Conservation (phyloP, 1,140 invertebrate species). For the Zaprionus africanus region DNA sequence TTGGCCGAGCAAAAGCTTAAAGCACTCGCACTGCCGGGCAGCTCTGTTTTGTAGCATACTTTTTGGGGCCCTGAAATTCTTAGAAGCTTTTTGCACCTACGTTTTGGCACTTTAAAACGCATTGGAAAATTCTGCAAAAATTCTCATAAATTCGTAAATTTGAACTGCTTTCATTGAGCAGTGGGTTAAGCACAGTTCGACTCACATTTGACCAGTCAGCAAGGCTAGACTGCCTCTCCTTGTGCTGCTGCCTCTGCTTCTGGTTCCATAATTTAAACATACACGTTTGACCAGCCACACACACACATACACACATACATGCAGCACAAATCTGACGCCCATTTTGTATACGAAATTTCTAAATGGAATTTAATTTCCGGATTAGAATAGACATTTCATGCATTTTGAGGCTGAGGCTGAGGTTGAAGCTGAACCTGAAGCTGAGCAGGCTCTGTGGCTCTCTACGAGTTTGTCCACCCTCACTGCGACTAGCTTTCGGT, state of each 20-base stretch:
- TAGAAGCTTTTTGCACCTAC: not conserved
- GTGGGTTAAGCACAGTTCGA: slow-evolving; percentile 29
- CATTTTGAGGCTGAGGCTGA: slow-evolving; percentile 49
- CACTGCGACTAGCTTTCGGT: slow-evolving; percentile 9
- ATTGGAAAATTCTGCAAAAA: slow-evolving; percentile 1
- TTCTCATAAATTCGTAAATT: slow-evolving; percentile 6
- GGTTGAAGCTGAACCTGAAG: not conserved
- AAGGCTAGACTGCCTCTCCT: slow-evolving; percentile 13
- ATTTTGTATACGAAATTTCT: slow-evolving; percentile 77
- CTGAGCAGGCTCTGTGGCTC: slow-evolving; percentile 11
- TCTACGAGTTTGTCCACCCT: not conserved
- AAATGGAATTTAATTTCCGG: slow-evolving; percentile 83
- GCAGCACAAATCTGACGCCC: slow-evolving; percentile 36
- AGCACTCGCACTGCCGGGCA: not conserved
- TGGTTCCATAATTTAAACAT: slow-evolving; percentile 45
- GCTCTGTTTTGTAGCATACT: not conserved
- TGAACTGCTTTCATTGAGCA: slow-evolving; percentile 22
- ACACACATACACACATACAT: slow-evolving; percentile 8
- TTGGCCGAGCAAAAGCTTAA: not conserved
- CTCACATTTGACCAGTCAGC: slow-evolving; percentile 23
- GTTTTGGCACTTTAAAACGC: not conserved
- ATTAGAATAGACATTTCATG: slow-evolving; percentile 81
- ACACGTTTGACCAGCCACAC: slow-evolving; percentile 22
- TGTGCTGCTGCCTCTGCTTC: not conserved
- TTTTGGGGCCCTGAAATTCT: not conserved